A percentile compares a stretch with the other conserved stretches of the same genome.
phyloP scores from a whole-genome alignment of 2,113 vertebrate genomes.

The Bungarus multicinctus region DNA sequence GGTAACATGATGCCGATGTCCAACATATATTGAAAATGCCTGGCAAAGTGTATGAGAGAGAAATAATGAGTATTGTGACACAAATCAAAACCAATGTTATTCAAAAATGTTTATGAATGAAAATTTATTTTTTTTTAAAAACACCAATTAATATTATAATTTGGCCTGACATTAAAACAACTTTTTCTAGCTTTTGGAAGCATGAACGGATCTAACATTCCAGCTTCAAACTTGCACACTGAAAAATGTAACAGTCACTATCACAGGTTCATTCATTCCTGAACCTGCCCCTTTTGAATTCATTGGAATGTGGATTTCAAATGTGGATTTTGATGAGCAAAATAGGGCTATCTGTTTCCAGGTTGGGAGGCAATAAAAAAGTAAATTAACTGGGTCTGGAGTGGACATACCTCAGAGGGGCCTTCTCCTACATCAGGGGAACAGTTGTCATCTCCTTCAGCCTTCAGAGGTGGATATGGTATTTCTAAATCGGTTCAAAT shows the following conservation, averaged over 20 bases:
- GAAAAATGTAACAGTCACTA: neutral
- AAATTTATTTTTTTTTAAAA: no score
- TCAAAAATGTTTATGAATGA: neutral
- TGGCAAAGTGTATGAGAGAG: conserved; percentile 11
- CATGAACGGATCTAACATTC: neutral
- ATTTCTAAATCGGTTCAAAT: neutral
- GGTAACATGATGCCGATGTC: conserved; percentile 28
- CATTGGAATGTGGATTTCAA: neutral
- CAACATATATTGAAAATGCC: neutral
- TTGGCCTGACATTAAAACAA: neutral
- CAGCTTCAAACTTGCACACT: neutral
- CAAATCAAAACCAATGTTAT: neutral
- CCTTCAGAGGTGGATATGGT: neutral
- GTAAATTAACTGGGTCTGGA: no score
- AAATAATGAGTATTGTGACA: neutral
- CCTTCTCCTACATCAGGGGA: neutral
- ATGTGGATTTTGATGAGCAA: neutral
- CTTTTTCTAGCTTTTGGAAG: neutral
- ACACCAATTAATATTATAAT: neutral
- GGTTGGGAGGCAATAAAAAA: neutral
- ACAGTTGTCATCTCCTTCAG: neutral
- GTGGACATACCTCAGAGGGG: no score
- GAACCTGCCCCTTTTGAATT: neutral
- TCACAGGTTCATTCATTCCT: neutral
- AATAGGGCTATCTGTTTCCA: neutral